Percentiles rank a stretch among this genome's conserved stretches.
Evolutionary conservation across 1,140 invertebrate species (phyloP).

Genomic region (Himalopsyche phryganea): DNA sequence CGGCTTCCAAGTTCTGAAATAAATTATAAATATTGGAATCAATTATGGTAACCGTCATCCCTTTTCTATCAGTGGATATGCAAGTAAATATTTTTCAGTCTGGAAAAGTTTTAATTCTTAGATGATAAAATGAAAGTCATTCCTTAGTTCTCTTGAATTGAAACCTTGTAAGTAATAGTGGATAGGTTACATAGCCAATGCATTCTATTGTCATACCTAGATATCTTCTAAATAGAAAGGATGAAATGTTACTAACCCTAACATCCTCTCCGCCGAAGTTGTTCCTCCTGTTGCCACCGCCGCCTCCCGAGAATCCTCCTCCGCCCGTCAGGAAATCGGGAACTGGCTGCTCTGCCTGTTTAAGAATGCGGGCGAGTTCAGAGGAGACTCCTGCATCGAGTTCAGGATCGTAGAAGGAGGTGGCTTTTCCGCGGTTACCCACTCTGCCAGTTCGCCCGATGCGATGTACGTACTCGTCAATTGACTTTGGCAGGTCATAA

Average conservation of each 20-base stretch:
- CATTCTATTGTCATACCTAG: too few relatives aligned
- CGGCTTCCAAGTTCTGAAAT: conserved; percentile 16
- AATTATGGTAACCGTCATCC: too few relatives aligned
- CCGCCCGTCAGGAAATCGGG: conserved; percentile 59
- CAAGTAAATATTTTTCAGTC: too few relatives aligned
- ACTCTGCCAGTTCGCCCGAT: conserved; percentile 93
- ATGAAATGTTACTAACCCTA: conserved; percentile 44
- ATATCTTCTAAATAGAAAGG: too few relatives aligned
- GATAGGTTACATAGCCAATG: too few relatives aligned
- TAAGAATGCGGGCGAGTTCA: conserved; percentile 70
- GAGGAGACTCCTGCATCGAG: conserved; percentile 59
- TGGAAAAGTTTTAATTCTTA: too few relatives aligned
- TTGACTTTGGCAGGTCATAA: conserved; percentile 81
- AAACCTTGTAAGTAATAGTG: too few relatives aligned
- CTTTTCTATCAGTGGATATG: too few relatives aligned
- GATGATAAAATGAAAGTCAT: too few relatives aligned
- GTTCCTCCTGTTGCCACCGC: conserved; percentile 42
- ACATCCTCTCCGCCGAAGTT: conserved; percentile 51
- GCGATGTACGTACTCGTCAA: conserved; percentile 93
- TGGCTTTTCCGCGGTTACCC: conserved; percentile 85
- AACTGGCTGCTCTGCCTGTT: conserved; percentile 59
- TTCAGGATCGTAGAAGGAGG: conserved; percentile 77
- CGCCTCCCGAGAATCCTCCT: conserved; percentile 38
- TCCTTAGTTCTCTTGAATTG: too few relatives aligned
- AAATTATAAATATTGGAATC: too few relatives aligned